These are phyloP conservation scores for Drosophila antonietae DNA, from an alignment of 2,888 invertebrate genomes.

Conservation along the genomic window DNA sequence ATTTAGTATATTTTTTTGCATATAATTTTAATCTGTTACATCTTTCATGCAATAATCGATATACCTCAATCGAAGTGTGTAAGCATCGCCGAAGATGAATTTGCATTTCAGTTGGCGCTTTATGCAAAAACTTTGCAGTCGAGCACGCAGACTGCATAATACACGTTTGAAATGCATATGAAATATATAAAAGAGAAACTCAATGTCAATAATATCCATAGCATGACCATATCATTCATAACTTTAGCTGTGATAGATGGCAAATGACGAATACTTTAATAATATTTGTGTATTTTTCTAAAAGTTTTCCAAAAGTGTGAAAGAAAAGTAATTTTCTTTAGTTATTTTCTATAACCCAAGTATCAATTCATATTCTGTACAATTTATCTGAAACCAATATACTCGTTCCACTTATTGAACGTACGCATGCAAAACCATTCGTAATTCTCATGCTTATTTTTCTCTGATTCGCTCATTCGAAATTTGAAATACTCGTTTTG, in stretches of 20 bases:
- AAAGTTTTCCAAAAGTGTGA: not conserved
- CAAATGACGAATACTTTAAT: no score
- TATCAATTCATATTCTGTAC: not conserved
- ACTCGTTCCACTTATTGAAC: not conserved
- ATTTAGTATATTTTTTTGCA: not conserved
- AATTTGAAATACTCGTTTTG: slow-evolving; percentile 48
- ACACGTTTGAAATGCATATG: no score
- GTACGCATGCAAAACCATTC: slow-evolving; percentile 16
- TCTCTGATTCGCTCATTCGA: slow-evolving; percentile 38
- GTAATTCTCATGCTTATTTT: slow-evolving; percentile 35
- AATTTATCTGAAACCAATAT: not conserved
- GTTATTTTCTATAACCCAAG: not conserved
- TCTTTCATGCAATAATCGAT: not conserved
- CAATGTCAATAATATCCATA: no score
- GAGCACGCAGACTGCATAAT: not conserved
- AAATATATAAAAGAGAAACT: no score
- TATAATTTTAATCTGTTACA: not conserved
- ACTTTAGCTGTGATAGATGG: no score
- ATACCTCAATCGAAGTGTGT: not conserved
- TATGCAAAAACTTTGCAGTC: slow-evolving; percentile 17
- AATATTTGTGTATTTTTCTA: no score
- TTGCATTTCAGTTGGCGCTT: slow-evolving; percentile 38
- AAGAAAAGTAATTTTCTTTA: not conserved
- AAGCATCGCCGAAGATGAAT: slow-evolving; percentile 20
- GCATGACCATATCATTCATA: no score